These are phyloP conservation scores for Amiota mariae DNA, from an alignment of 2,888 invertebrate species.

Conservation along the genomic window DNA sequence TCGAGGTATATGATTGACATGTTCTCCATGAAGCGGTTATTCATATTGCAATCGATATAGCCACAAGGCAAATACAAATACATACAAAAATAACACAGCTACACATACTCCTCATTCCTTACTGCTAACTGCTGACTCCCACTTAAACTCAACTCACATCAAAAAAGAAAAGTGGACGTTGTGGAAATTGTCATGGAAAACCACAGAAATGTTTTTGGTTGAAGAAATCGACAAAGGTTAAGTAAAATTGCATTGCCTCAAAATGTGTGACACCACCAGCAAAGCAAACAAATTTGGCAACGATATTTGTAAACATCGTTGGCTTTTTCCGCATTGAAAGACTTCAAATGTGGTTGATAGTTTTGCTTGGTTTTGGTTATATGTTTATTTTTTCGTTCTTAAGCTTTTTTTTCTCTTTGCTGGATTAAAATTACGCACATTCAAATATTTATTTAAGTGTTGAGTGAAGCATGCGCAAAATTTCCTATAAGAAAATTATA, in stretches of 20 bases:
- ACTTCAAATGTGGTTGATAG: slow-evolving; percentile 1
- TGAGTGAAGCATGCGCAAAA: no score
- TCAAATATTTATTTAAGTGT: no score
- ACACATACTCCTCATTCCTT: neutral
- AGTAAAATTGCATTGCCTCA: slow-evolving; percentile 10
- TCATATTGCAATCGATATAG: slow-evolving; percentile 2
- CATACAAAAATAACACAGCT: neutral
- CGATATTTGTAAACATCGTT: slow-evolving; percentile 10
- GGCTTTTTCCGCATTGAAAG: neutral
- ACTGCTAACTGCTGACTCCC: neutral
- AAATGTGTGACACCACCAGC: neutral
- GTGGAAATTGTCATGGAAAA: neutral
- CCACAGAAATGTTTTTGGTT: slow-evolving; percentile 19
- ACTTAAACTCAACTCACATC: no score
- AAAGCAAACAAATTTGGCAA: neutral
- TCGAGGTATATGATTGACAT: neutral
- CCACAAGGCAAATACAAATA: slow-evolving; percentile 10
- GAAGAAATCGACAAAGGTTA: slow-evolving; percentile 12
- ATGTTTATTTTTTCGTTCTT: neutral
- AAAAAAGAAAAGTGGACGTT: no score
- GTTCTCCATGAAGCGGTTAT: neutral
- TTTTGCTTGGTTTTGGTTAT: neutral
- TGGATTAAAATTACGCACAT: no score
- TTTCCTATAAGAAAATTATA: no score
- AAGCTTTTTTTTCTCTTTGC: neutral